These are phyloP conservation scores for Hipposideros larvatus DNA, from an alignment of 2,797 vertebrate genomes.

Conservation along the genomic window DNA sequence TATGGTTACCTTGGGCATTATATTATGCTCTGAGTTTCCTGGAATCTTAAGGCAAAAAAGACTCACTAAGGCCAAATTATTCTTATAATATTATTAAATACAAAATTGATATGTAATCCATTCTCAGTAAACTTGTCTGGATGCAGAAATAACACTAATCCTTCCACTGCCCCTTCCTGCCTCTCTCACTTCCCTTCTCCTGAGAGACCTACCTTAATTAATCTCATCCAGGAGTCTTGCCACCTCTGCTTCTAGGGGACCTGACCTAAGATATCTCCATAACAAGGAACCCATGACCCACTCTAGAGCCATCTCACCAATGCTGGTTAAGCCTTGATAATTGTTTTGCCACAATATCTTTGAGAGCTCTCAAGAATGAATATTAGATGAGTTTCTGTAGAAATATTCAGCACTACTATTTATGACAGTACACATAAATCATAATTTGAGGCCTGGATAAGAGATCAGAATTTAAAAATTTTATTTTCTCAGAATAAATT, in stretches of 20 bases:
- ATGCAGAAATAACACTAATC: background rate
- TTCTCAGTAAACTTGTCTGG: background rate
- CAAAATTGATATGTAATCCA: background rate
- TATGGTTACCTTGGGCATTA: background rate
- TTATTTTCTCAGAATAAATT: background rate
- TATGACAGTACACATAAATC: background rate
- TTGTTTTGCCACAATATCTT: background rate
- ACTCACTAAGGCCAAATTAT: background rate
- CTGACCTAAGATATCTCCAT: background rate
- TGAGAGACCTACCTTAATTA: background rate
- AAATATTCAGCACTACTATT: background rate
- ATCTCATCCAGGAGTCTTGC: background rate
- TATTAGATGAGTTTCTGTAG: background rate
- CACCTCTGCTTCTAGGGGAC: background rate
- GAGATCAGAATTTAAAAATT: background rate
- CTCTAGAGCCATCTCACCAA: background rate
- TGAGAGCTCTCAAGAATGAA: background rate
- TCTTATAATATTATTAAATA: background rate
- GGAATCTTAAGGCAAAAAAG: background rate
- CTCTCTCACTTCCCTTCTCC: background rate
- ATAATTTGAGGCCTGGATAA: background rate
- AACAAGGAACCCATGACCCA: background rate
- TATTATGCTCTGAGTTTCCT: background rate
- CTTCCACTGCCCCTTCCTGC: too few species aligned
- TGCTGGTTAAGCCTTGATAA: background rate